Evolutionary conservation across 2,888 invertebrate genomes (phyloP).

Genomic region (Epicampocera succincta): DNA sequence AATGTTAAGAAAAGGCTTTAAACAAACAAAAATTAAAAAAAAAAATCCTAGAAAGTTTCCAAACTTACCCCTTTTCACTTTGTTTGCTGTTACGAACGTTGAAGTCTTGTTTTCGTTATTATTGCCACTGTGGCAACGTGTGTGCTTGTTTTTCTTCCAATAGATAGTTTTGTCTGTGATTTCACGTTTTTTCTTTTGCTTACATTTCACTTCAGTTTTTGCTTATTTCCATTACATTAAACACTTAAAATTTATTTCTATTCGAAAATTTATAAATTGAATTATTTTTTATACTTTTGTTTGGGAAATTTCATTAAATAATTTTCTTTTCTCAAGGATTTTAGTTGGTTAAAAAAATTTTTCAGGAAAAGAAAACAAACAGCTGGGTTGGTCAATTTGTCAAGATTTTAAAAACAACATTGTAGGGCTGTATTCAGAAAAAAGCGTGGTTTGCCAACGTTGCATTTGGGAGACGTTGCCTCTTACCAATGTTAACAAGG

Average conservation of each 20-base stretch:
- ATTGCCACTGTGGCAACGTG: conserved; percentile 70
- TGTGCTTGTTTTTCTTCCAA: conserved; percentile 68
- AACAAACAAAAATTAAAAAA: conserved; percentile 35
- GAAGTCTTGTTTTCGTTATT: conserved; percentile 68
- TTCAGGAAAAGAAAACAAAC: conserved; percentile 76
- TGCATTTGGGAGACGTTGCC: conserved; percentile 10
- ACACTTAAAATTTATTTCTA: conserved; percentile 12
- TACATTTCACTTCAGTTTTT: conserved; percentile 56
- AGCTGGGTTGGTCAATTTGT: conserved; percentile 74
- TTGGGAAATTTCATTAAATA: conserved; percentile 65
- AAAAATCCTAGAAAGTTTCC: conserved; percentile 11
- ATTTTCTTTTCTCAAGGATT: conserved; percentile 76
- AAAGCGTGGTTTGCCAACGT: conserved; percentile 69
- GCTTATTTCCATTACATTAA: conserved; percentile 26
- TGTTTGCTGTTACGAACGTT: conserved; percentile 31
- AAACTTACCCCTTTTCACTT: conserved; percentile 62
- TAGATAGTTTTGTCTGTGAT: conserved; percentile 73
- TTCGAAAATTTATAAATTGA: conserved; percentile 4
- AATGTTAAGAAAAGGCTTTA: conserved; percentile 10
- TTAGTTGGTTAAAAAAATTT: conserved; percentile 68
- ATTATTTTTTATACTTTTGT: conserved; percentile 16
- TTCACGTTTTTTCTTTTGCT: conserved; percentile 71
- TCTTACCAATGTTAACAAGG: too few relatives aligned
- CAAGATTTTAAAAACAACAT: conserved; percentile 80
- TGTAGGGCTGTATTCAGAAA: conserved; percentile 71